Evolutionary conservation across 1,140 invertebrate species (phyloP), one percentile per base, ranked within the genome.

Genomic region (Orius laevigatus): DNA sequence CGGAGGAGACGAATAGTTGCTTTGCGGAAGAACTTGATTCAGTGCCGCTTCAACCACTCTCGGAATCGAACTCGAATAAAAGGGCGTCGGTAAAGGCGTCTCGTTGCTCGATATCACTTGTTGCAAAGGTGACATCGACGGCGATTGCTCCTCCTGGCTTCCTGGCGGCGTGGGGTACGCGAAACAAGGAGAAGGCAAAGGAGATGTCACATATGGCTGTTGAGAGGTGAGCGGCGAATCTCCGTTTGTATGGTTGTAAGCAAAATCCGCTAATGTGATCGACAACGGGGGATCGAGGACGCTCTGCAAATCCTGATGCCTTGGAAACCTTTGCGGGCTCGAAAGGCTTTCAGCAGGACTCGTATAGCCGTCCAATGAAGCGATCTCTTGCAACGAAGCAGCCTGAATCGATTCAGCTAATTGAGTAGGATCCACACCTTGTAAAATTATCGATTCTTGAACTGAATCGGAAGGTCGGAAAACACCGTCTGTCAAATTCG

Each of bases 21-120:
- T 80, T 52, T 79, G 79, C 2, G 83, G 81, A 12, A 86, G 61
- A 0, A 86, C 81, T 61, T 85, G 82, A 58, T 79, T 78, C 18
- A 86, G 61, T 1, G 82, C 81, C 61, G 84, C 80, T 62, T 85
- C 82, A 0, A 86, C 81, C 53, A 82, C 83, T 54, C 80, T 84
- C 1, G 81, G 84, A 71, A 85, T 84, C 14, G 79, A 79, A n/a
- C 78, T 78, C n/a, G 81, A 82, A 60, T 83, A 86, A 61, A 84
- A 85, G 0, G 81, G 81, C 19, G 81, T 80, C 1, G 81, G 80
- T 0, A 85, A 60, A 1, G 81, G 81, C 2, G 76, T 78, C 1
- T 75, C 73, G 46, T 78, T 76, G 12, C 50, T 53, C 2, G 59
- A 58, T 33, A 59, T 59, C 11, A 60, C 57, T 19, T 58, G 59